Percentiles rank a stretch among this genome's conserved stretches.
These are phyloP conservation scores for Polydrusus tereticollis DNA, from an alignment of 2,888 invertebrate genomes.

Conservation along the genomic window DNA sequence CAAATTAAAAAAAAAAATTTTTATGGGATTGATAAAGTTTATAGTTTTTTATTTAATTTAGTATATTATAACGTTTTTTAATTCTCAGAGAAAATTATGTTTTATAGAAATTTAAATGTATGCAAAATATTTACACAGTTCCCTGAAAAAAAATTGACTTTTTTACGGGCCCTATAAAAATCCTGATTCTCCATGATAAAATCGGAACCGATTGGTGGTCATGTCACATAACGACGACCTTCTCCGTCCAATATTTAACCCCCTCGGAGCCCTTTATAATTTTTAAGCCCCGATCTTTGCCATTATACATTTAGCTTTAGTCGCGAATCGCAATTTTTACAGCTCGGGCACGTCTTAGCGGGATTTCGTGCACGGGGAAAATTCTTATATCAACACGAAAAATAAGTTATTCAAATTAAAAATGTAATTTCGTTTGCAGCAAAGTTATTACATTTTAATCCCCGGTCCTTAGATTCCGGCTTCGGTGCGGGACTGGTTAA, in stretches of 20 bases:
- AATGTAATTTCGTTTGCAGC: constrained; percentile 73
- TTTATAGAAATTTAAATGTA: no score
- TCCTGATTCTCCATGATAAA: neutral
- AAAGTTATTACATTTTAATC: constrained; percentile 70
- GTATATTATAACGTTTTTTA: no score
- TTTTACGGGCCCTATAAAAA: neutral
- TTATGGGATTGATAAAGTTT: no score
- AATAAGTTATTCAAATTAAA: constrained; percentile 82
- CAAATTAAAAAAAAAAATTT: no score
- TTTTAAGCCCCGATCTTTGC: constrained; percentile 81
- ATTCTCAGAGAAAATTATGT: no score
- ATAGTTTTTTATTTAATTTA: no score
- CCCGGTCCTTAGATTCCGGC: constrained; percentile 64
- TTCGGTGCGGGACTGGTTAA: constrained; percentile 66
- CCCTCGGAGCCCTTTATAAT: constrained; percentile 70
- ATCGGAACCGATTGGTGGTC: constrained; percentile 34
- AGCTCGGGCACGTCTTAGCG: constrained; percentile 75
- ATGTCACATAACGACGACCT: constrained; percentile 6
- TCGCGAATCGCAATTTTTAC: constrained; percentile 80
- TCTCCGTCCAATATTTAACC: constrained; percentile 68
- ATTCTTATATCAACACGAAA: constrained; percentile 80
- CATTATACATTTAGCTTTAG: constrained; percentile 81
- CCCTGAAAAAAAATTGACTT: no score
- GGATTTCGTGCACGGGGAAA: constrained; percentile 63
- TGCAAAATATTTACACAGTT: no score